phyloP scores from a whole-genome alignment of 1,140 invertebrate genomes.

The Melanaphis sacchari region DNA sequence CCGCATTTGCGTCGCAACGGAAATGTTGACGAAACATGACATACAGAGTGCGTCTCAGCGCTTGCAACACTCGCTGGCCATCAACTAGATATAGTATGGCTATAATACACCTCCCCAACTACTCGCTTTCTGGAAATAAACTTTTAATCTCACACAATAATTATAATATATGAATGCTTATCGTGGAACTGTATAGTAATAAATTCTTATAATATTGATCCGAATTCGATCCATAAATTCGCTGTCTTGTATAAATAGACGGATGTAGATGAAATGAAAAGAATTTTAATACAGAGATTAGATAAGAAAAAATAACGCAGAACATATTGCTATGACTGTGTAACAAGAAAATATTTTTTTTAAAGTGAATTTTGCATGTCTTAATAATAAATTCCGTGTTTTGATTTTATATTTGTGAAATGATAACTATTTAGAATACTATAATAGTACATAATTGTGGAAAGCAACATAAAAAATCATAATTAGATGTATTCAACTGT shows the following conservation, averaged over 20 bases:
- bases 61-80: not conserved
- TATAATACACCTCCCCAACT: not conserved
- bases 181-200: not conserved
- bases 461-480: not conserved
- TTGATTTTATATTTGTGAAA: not conserved
- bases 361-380: not conserved
- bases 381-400: not conserved
- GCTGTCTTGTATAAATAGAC: not conserved
- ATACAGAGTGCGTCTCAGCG: not conserved
- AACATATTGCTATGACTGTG: too few relatives aligned
- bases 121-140: not conserved
- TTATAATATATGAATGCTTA: not conserved
- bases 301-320: not conserved
- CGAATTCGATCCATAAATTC: not conserved
- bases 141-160: not conserved
- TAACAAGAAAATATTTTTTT: not conserved
- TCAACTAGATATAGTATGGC: not conserved
- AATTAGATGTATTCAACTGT: too few relatives aligned
- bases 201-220: not conserved
- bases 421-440: not conserved
- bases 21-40: not conserved
- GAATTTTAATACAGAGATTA: not conserved
- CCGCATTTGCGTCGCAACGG: not conserved
- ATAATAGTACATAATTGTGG: too few relatives aligned
- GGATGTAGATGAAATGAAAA: not conserved